Base-by-base conservation (phyloP, 2,797 vertebrate species). In the Sebastes goodei region DNA sequence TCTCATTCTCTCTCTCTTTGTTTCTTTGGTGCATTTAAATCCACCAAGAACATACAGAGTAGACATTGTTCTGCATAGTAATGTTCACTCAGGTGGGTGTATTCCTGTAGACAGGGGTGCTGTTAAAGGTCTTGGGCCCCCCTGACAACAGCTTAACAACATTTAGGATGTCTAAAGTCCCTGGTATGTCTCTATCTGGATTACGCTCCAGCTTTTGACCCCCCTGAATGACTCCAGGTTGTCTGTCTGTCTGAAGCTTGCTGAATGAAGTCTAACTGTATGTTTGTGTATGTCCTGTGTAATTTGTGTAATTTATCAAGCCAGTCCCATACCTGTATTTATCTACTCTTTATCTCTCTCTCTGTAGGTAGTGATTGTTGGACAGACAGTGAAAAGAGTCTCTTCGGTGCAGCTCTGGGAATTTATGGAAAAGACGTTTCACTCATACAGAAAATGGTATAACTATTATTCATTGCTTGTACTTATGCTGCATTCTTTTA, bases 361-460 rank as follows among this genome's bases (percentile, higher is more conserved):
- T 71, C 52, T 66, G 10, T 70, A 97, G 96, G 96, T 32, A 95
- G 92, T 79, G 94, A 96, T 70, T 66, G 88, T 53, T 97, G 96
- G 96, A 92, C 86, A 32, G 82, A 91, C 15, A 73, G 25, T 57
- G 96, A 97, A 84, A 95, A 90, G 77, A 89, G 55, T 52, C 71
- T 94, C 70, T 96, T 96, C 74, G 61, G 53, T 78, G 82, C 88
- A 71, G 92, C 95, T 46, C 94, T 96, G 7, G 61, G 52, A 27
- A 90, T 88, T 17, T 71, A 91, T 53, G 94, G 95, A 59, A 97
- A 96, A 90, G 94, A 96, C 79, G 96, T 97, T 70, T 81, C 89
- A 9, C 87, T 91, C 64, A 92, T 96, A 74, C 91, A 95, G 29
- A 94, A 91, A 81, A 95, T 62, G 95, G 96, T 97, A 95, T 4